These are phyloP conservation scores for Halocynthia aurantium DNA, from an alignment of 23 tunicate genomes.

Conservation along the genomic window DNA sequence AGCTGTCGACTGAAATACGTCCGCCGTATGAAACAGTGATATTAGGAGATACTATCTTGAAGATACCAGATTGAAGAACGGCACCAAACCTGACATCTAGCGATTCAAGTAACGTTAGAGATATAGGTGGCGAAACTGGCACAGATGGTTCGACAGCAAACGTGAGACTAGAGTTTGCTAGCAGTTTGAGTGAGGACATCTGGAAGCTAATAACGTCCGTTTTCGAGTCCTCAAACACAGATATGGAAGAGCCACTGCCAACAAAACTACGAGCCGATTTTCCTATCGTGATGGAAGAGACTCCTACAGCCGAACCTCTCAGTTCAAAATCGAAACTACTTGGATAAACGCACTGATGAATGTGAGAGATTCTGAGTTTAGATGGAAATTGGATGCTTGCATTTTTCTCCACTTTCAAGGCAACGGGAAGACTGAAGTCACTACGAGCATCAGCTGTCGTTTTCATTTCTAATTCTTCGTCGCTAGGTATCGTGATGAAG, in stretches of 20 bases:
- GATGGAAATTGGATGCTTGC: conserved; percentile 12
- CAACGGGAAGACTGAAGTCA: conserved; percentile 19
- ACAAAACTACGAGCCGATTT: conserved; percentile 1
- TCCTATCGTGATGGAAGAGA: conserved; percentile 8
- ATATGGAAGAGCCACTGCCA: conserved; percentile 1
- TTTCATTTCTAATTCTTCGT: conserved; percentile 15
- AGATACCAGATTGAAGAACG: conserved; percentile 3
- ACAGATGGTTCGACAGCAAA: conserved; percentile 4
- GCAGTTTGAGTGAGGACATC: conserved; percentile 9
- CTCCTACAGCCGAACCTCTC: conserved; percentile 16
- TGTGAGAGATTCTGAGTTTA: neutral
- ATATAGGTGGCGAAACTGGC: neutral
- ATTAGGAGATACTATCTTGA: conserved; percentile 4
- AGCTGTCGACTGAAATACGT: conserved; percentile 10
- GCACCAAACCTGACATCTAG: conserved; percentile 14
- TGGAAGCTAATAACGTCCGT: neutral
- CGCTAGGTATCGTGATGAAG: conserved; percentile 1
- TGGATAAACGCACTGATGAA: neutral
- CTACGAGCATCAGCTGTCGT: conserved; percentile 8
- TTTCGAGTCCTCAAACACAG: conserved; percentile 4
- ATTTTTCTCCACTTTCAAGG: neutral
- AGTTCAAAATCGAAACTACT: conserved; percentile 15
- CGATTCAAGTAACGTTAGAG: neutral
- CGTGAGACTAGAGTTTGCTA: neutral
- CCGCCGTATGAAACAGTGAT: conserved; percentile 19